Evolutionary conservation across 2,113 vertebrate species (phyloP), one percentile per base, ranked within the genome.

Genomic region (Apistogramma diplotaenia): DNA sequence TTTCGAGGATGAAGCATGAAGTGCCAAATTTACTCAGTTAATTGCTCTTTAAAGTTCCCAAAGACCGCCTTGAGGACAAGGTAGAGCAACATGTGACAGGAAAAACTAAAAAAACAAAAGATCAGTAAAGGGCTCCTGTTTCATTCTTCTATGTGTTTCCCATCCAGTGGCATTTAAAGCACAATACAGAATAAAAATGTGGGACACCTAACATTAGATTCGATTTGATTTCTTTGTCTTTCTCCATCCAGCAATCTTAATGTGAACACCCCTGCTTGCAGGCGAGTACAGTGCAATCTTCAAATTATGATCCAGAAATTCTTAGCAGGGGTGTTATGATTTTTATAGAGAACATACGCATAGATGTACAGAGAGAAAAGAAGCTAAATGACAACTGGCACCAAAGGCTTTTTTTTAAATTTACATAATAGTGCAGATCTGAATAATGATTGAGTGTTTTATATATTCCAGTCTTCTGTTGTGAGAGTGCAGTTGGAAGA

Each of bases 381-480:
- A 8, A 78, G 35, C 29, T 19, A 58, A 61, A 78, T 35, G 18
- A 54, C 61, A 81, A 74, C 76, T 82, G 76, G n/a, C 25, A 62
- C 60, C 55, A 61, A 67, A 21, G 21, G 29, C 27, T 43, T 7
- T 55, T 71, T 55, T 35, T 31, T 31, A 35, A 27, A 85, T 89
- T 86, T 77, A 25, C 83, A 87, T 90, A 86, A 85, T 84, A 75
- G 51, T 82, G 53, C 82, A 74, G 72, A 85, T 77, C 51, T 72
- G 13, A 84, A 72, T 62, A 77, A 85, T 58, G 85, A 81, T 86
- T 73, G 59, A 80, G 51, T 78, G 27, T 81, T 74, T 76, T 40
- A 57, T 81, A 51, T 51, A 51, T 65, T 65, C 61, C 61, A 65
- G 61, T 65, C 61, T 46, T 46, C 61, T 43, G 61, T 65, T 65